Percentiles rank a stretch among this genome's conserved stretches.
Conservation (phyloP, 2,797 vertebrate genomes). For the Poecilia wingei region DNA sequence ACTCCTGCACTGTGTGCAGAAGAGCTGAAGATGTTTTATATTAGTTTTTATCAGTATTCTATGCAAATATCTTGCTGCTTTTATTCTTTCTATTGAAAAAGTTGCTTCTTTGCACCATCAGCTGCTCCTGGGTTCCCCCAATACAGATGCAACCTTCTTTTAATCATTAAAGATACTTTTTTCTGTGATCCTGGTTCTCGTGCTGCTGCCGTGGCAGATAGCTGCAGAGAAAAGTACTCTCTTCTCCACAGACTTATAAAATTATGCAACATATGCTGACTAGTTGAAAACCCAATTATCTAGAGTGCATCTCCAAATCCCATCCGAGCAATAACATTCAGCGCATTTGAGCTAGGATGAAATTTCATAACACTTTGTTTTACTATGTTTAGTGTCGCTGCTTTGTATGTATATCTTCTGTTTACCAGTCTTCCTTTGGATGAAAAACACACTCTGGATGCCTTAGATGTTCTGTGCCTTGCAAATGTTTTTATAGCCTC, state of each 20-base stretch:
- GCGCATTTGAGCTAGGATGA: not conserved
- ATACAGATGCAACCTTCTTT: not conserved
- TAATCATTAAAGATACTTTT: not conserved
- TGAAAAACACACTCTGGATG: not conserved
- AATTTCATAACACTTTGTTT: not conserved
- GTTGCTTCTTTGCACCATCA: not conserved
- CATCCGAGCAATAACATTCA: not conserved
- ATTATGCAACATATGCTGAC: not conserved
- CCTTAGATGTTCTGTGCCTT: not conserved
- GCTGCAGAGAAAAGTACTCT: not conserved
- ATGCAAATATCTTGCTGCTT: not conserved
- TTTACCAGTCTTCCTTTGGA: not conserved
- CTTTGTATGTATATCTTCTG: not conserved
- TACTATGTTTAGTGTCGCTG: not conserved
- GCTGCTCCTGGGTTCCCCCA: not conserved
- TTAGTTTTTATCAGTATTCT: not conserved
- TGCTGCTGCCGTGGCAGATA: not conserved
- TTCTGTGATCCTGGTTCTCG: not conserved
- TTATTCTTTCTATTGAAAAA: not conserved
- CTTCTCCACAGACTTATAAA: slow-evolving; percentile 1
- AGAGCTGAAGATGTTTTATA: not conserved
- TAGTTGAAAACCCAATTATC: slow-evolving; percentile 2
- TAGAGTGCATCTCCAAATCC: too few relatives aligned
- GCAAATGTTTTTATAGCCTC: not conserved
- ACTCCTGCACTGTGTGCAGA: not conserved